Evolutionary conservation across 2,888 invertebrate species (phyloP), one percentile per base, ranked within the genome.

Genomic region (Tribolium freemani): DNA sequence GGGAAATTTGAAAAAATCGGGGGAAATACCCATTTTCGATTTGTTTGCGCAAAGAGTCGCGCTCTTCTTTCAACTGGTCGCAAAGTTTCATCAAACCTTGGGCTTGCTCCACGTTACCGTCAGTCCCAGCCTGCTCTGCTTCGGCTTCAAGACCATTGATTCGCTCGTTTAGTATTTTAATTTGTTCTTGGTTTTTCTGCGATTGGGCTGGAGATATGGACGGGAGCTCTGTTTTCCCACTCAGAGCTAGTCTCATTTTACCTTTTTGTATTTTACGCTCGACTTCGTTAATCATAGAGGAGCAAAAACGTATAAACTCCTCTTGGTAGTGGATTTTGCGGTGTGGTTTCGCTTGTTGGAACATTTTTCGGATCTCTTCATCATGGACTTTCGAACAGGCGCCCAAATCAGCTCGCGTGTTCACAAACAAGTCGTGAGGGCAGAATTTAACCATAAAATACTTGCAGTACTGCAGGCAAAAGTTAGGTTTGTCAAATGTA

Each of bases 401-500:
- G 0, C 98, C 99, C 54, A 99, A 89, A 86, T 99, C 99, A 9
- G 98, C 98, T 84, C 98, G 91, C 1, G 99, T 99, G 84, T 99
- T 99, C 30, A 97, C 96, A 88, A 99, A 99, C 75, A 99, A 89
- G 85, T 99, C 99, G 85, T 99, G 97, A 0, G 99, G 99, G 85
- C 99, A 99, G 86, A 99, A 99, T 83, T 96, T 97, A 10, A 97
- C 98, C 87, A 99, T 90, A 87, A 94, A 97, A 85, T 96, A 94
- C 87, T 97, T 97, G 87, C 99, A 99, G 81, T 97, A 97, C 97
- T 98, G 89, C 21, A 72, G 66, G 5, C 11, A 6, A 61, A 71
- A 63, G 69, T 74, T 70, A 71, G n/a, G 54, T 44, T 44, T 16
- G 26, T 46, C 3, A 66, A 20, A 13, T 3, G n/a, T 11, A 2